These are phyloP conservation scores for Chaitophorus viminalis DNA, from an alignment of 2,888 invertebrate genomes.

Conservation along the genomic window DNA sequence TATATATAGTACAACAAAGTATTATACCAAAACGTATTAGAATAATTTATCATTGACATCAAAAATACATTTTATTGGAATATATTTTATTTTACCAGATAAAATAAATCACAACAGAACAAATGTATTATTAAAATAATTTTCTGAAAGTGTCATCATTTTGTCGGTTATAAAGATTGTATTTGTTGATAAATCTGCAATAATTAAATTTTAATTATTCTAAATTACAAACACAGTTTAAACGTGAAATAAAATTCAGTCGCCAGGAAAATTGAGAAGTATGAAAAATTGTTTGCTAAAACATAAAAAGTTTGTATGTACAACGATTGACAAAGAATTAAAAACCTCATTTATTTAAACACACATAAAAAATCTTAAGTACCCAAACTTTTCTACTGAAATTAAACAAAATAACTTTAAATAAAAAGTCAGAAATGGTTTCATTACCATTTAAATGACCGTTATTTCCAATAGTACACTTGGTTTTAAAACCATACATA, in stretches of 20 bases:
- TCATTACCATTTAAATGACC: conserved; percentile 46
- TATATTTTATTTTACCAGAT: no score
- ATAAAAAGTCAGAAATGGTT: conserved; percentile 33
- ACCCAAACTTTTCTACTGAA: background rate
- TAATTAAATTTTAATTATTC: background rate
- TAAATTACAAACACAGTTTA: background rate
- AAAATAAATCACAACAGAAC: no score
- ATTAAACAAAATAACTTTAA: conserved; percentile 30
- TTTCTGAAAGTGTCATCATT: no score
- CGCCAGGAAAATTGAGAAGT: background rate
- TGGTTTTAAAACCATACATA: conserved; percentile 12
- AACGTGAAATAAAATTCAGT: background rate
- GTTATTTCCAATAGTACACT: conserved; percentile 17
- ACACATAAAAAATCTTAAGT: background rate
- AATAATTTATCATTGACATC: no score
- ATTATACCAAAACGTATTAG: no score
- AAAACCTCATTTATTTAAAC: background rate
- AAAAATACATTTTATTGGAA: no score
- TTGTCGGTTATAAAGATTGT: no score
- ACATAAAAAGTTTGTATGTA: background rate
- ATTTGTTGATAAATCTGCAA: no score
- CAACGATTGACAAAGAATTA: background rate
- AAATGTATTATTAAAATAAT: no score
- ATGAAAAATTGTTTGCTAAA: conserved; percentile 13
- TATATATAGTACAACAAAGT: no score